These are phyloP conservation scores for Loripinus fragilis DNA, from an alignment of 2,888 invertebrate species.

Conservation along the genomic window DNA sequence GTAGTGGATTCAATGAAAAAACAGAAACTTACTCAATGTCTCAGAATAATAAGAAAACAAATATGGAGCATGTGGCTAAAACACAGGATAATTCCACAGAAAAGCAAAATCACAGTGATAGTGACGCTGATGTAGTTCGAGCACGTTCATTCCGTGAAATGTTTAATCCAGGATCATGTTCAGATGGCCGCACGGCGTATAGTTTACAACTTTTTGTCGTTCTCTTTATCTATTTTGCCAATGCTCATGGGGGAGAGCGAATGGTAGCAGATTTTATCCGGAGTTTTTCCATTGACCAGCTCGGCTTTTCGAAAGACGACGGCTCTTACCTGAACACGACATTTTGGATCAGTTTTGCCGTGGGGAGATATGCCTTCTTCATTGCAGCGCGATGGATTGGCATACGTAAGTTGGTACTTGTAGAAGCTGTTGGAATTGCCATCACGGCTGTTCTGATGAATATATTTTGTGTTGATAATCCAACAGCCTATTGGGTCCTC, in stretches of 20 bases:
- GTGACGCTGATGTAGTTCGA: not conserved
- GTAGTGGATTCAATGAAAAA: not conserved
- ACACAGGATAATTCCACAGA: not conserved
- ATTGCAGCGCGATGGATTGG: constrained; percentile 62
- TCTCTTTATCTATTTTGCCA: constrained; percentile 65
- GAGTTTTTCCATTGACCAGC: constrained; percentile 66
- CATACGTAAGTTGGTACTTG: constrained; percentile 56
- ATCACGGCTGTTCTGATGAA: constrained; percentile 56
- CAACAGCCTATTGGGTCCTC: constrained; percentile 64
- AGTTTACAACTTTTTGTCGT: constrained; percentile 59
- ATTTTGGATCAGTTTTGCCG: constrained; percentile 71
- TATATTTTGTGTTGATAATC: constrained; percentile 56
- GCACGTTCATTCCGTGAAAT: constrained; percentile 28
- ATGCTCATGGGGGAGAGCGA: constrained; percentile 67
- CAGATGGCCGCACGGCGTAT: constrained; percentile 58
- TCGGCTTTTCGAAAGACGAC: constrained; percentile 56
- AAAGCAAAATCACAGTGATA: not conserved
- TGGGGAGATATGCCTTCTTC: constrained; percentile 62
- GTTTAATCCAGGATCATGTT: constrained; percentile 65
- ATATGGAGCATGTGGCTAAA: not conserved
- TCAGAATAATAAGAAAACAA: not conserved
- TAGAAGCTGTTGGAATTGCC: constrained; percentile 52
- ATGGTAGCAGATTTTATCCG: constrained; percentile 69
- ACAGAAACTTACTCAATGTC: not conserved
- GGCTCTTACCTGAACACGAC: constrained; percentile 66